Percentiles rank a stretch among this genome's conserved stretches.
Evolutionary conservation across 2,797 vertebrate species (phyloP).

Genomic region (Diglossa cyanea): DNA sequence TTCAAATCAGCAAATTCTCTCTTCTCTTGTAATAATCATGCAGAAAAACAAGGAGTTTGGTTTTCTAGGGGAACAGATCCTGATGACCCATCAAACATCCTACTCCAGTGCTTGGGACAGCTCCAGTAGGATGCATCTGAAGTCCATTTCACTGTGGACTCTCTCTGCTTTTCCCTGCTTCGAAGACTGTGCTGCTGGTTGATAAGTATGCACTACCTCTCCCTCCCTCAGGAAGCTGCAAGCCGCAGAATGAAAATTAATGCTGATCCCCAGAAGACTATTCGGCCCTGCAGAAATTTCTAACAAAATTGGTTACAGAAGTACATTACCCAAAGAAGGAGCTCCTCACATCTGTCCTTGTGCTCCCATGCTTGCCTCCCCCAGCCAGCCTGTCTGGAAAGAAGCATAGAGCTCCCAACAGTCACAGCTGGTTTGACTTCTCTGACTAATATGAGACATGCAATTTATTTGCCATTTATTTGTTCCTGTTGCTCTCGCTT

Average conservation of each 20-base stretch:
- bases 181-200: not conserved
- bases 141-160: not conserved
- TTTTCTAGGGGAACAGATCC: not conserved
- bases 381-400: not conserved
- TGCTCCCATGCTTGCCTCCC: not conserved
- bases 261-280: not conserved
- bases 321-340: not conserved
- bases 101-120: not conserved
- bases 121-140: not conserved
- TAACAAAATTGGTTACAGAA: not conserved
- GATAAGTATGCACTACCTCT: not conserved
- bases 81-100: not conserved
- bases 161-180: not conserved
- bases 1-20: not conserved
- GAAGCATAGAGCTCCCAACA: not conserved
- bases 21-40: not conserved
- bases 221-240: not conserved
- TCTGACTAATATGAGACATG: not conserved
- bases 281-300: not conserved
- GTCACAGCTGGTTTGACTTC: not conserved
- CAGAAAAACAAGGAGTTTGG: not conserved
- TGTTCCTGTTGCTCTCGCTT: not conserved
- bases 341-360: not conserved
- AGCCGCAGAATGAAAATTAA: not conserved
- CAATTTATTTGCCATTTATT: not conserved